Conservation (phyloP, 2,113 vertebrate species). For the Seriola aureovittata region DNA sequence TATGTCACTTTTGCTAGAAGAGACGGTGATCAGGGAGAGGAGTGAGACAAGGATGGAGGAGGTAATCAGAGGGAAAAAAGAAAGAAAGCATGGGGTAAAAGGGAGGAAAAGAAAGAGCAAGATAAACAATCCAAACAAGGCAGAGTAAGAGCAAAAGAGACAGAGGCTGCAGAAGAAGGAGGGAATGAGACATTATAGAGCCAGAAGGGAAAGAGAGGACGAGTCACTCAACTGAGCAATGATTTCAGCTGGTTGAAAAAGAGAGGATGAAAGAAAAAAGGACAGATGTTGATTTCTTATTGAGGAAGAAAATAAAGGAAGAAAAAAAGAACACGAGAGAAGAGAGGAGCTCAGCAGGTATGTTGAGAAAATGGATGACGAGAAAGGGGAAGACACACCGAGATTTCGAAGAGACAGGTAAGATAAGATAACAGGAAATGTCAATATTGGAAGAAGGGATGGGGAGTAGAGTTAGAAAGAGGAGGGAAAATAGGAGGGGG, state of each 20-base stretch:
- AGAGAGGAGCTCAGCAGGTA: conserved; percentile 14
- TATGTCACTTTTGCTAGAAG: conserved; percentile 41
- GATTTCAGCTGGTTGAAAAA: background rate
- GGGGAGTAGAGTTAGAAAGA: conserved; percentile 9
- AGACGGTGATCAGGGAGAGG: background rate
- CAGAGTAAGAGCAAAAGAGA: background rate
- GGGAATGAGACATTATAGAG: background rate
- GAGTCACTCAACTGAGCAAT: conserved; percentile 13
- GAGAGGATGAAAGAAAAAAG: conserved; percentile 8
- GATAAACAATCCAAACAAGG: background rate
- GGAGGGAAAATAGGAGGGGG: background rate
- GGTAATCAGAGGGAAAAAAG: conserved; percentile 17
- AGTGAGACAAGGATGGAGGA: conserved; percentile 9
- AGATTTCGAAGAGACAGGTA: conserved; percentile 26
- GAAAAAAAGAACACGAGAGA: background rate
- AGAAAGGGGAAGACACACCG: background rate
- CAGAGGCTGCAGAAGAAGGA: background rate
- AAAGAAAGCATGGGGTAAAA: background rate
- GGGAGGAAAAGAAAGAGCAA: background rate
- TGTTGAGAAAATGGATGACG: conserved; percentile 24
- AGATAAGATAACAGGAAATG: conserved; percentile 36
- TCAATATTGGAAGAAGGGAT: conserved; percentile 49
- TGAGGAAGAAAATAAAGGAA: conserved; percentile 15
- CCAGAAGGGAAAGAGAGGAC: conserved; percentile 5
- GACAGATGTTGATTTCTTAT: conserved; percentile 12